Conservation (phyloP, 2,113 vertebrate genomes). For the Gymnarchus niloticus region DNA sequence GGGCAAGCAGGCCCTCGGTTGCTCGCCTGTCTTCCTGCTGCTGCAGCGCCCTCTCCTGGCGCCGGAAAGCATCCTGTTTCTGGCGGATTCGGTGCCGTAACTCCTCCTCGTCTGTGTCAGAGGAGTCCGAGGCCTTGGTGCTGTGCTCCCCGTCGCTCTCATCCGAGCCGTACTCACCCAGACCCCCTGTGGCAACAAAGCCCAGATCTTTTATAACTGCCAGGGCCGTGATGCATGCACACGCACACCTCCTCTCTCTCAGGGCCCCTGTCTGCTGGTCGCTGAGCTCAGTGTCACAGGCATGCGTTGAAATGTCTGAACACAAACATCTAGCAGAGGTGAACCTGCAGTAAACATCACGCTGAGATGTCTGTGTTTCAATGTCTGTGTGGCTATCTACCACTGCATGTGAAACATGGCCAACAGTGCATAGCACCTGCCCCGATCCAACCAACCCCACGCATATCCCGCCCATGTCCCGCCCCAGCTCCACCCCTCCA, state of each 20-base stretch:
- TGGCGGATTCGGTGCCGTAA: conserved; percentile 89
- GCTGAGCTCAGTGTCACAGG: conserved; percentile 20
- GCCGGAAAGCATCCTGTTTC: conserved; percentile 96
- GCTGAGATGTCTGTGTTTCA: not conserved
- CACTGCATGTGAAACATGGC: conserved; percentile 17
- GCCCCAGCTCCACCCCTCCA: conserved; percentile 59
- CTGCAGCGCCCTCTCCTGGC: conserved; percentile 89
- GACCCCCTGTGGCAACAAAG: conserved; percentile 96
- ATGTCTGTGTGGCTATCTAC: conserved; percentile 2
- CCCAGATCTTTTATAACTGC: conserved; percentile 54
- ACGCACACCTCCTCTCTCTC: not conserved
- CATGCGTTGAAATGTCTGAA: conserved; percentile 50
- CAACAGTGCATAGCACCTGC: not conserved
- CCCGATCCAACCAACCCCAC: not conserved
- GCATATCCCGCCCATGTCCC: conserved; percentile 38
- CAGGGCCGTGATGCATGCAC: conserved; percentile 27
- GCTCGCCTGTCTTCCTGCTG: conserved; percentile 80
- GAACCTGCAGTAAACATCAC: not conserved
- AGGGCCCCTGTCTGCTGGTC: not conserved
- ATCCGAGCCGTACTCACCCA: conserved; percentile 96
- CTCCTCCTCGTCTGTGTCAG: conserved; percentile 97
- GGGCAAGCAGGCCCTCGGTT: conserved; percentile 69
- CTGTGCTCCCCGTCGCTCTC: conserved; percentile 89
- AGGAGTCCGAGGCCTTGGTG: conserved; percentile 86
- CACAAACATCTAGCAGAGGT: not conserved